These are phyloP conservation scores for Cephus nigrinus DNA, from an alignment of 2,888 invertebrate genomes.

Conservation along the genomic window DNA sequence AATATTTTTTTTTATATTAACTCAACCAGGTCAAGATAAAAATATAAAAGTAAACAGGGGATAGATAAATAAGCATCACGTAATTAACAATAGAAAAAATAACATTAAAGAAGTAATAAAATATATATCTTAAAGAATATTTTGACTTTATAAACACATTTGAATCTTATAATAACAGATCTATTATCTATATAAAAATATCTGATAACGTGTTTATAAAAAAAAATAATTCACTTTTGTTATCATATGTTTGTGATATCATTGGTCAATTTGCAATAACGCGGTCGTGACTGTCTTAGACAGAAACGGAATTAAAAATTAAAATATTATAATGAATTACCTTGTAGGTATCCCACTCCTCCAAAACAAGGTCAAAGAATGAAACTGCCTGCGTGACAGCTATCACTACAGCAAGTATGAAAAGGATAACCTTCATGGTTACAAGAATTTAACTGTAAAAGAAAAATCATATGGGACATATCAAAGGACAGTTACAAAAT, in stretches of 20 bases:
- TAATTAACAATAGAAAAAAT: neutral
- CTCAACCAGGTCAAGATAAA: neutral
- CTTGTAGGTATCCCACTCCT: slow-evolving; percentile 84
- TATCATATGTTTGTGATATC: neutral
- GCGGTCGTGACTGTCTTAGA: neutral
- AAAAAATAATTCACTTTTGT: neutral
- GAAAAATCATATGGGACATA: slow-evolving; percentile 6
- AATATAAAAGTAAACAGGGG: slow-evolving; percentile 21
- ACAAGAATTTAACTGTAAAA: slow-evolving; percentile 24
- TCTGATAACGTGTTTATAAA: neutral
- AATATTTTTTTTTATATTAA: neutral
- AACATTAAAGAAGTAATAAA: neutral
- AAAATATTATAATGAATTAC: slow-evolving; percentile 63
- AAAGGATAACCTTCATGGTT: slow-evolving; percentile 62
- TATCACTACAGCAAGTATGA: slow-evolving; percentile 67
- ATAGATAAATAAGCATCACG: neutral
- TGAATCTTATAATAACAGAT: neutral
- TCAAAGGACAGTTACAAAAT: neutral
- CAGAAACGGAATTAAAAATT: neutral
- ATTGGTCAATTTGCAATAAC: neutral
- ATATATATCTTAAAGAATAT: neutral
- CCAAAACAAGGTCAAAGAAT: slow-evolving; percentile 77
- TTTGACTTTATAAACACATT: neutral
- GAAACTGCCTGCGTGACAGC: slow-evolving; percentile 75
- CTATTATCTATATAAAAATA: neutral